Conservation (phyloP, 2,113 vertebrate genomes). For the Chlorocebus sabaeus region DNA sequence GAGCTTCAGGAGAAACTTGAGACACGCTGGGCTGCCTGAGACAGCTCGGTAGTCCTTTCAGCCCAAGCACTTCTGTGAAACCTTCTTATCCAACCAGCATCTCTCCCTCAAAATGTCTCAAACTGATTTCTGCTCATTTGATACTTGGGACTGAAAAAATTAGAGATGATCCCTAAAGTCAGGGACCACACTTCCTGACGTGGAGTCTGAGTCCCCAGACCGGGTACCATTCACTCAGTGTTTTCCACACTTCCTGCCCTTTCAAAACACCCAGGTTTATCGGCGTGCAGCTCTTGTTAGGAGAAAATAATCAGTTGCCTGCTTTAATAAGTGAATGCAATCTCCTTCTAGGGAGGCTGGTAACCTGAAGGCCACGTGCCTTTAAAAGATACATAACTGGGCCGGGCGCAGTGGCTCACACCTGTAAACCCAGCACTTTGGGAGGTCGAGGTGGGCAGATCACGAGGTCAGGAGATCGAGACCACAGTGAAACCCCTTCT, state of each 20-base stretch:
- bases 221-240: accelerated
- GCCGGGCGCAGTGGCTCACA: no score
- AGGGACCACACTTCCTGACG: background rate
- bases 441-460: no score
- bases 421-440: no score
- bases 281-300: background rate
- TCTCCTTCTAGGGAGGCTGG: background rate
- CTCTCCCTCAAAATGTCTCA: background rate
- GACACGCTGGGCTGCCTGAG: background rate
- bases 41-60: accelerated
- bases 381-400: background rate
- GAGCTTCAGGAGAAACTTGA: no score
- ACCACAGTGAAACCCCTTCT: no score
- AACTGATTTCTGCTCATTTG: background rate
- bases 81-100: background rate
- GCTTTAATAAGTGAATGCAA: background rate
- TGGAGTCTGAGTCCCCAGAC: background rate
- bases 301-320: background rate
- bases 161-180: background rate
- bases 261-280: background rate
- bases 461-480: no score
- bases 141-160: background rate
- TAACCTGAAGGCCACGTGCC: constrained; percentile 24
- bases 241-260: background rate
- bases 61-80: background rate